Conservation (phyloP, 2,113 vertebrate genomes). For the Lamprotornis superbus region DNA sequence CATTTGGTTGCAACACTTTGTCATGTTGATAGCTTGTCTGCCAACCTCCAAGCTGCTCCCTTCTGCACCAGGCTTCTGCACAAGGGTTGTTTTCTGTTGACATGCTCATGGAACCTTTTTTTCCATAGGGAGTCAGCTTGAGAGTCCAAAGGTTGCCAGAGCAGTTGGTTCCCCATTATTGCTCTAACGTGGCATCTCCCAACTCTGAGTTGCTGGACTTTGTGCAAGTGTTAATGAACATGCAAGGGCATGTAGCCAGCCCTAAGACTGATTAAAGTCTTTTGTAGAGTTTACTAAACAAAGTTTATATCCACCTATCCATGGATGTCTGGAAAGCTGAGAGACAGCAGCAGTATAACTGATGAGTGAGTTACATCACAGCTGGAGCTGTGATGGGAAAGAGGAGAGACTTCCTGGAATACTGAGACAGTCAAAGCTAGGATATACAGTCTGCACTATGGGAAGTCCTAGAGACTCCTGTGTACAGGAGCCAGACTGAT, state of each 20-base stretch:
- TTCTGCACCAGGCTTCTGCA: not conserved
- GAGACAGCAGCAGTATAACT: not conserved
- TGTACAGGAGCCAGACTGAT: fast-evolving
- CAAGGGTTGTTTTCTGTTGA: not conserved
- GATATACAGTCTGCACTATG: not conserved
- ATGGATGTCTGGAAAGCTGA: not conserved
- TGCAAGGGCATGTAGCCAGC: not conserved
- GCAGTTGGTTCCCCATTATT: not conserved
- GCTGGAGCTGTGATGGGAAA: not conserved
- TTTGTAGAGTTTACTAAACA: not conserved
- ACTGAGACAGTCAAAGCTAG: fast-evolving
- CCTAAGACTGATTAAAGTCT: not conserved
- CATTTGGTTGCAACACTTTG: not conserved
- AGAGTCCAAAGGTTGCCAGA: not conserved
- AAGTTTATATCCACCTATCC: not conserved
- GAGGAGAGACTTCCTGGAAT: not conserved
- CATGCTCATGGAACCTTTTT: not conserved
- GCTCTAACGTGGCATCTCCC: not conserved
- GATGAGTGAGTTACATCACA: not conserved
- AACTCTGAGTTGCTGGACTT: not conserved
- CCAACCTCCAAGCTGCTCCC: not conserved
- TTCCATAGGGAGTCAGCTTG: not conserved
- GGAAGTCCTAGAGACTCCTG: not conserved
- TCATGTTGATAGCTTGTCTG: fast-evolving
- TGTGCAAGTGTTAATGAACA: not conserved